Evolutionary conservation across 2,888 invertebrate genomes (phyloP), one percentile per base, ranked within the genome.

Genomic region (Formica aserva): DNA sequence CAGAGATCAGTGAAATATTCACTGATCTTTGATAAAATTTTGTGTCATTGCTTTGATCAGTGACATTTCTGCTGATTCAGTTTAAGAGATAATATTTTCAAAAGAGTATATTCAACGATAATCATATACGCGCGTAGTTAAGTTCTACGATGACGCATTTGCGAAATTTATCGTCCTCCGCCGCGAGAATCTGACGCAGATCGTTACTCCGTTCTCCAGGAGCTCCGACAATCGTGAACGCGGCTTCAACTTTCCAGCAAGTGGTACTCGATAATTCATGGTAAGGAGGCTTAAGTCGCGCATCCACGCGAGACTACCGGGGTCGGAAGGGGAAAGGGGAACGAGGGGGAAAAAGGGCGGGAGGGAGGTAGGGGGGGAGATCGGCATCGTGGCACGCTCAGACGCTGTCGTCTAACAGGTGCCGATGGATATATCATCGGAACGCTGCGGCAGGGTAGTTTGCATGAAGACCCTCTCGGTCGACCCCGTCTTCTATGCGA

Each of bases 391-490:
- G 88, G 80, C 84, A 87, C 90, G 88, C 85, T 90, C 90, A 91
- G 90, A 90, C 86, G 89, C 90, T 91, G 91, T 92, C 92, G 91
- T 91, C 92, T 93, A 92, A 92, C 92, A 92, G 93, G 91, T 92
- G 92, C 92, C 90, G 90, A 93, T 93, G 87, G 91, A 93, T 93
- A 91, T 91, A 93, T 93, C 92, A 92, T 92, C 90, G 87, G 87
- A 88, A 90, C 84, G 86, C n/a, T 52, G 63, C 74, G 86, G 89
- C 71, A 71, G 78, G 90, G 89, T 92, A 90, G 91, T 91, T 91
- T 90, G 91, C 91, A 87, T 86, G 81, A 88, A 85, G 81, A 86
- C 87, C 85, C 88, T 8, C 89, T 85, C 83, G 84, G 85, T 89
- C 90, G 86, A 80, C 78, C 78, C 78, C 35, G 41, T 80, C 82